Base-by-base conservation (phyloP, 2,888 invertebrate species). In the Doris montereyensis region DNA sequence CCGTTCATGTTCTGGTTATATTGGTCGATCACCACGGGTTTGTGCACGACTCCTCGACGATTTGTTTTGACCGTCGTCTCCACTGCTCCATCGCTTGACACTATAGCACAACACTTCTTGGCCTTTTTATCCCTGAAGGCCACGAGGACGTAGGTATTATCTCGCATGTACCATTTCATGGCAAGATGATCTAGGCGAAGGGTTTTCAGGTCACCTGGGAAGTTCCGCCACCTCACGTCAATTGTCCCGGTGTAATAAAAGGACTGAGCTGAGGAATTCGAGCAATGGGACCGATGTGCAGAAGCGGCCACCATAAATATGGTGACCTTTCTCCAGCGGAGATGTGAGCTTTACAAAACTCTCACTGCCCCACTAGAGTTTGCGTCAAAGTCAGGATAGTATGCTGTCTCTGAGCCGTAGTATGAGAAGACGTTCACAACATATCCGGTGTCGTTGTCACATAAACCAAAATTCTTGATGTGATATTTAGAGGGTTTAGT, bases 401-500 rank as follows among this genome's bases (percentile, higher is more conserved):
- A 71, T 3, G 13, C n/a, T 10, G 71, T 71, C n/a, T 71, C 21
- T 4, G 21, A 5, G 3, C 71, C 41, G 24, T 35, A 71, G 24
- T 71, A 71, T n/a, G 24, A 35, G 41, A 35, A 35, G n/a, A 71
- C 8, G 72, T 72, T 52, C n/a, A 52, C 24, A 21, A 52, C n/a
- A 34, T 70, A 70, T 13, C 72, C 72, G 5, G 35, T 72, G 1
- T 41, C 28, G 24, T 34, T 72, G 72, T 72, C 52, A 17, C 72
- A 72, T 17, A 72, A 24, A 30, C 57, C 57, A 30, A 74, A 74
- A 58, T 17, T 17, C 60, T 73, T 74, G 35, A 70, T 70, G 32
- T 70, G 70, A 70, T 70, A 32, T n/a, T 70, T 70, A 32, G 70
- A 70, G 3, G 70, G 34, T n/a, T 70, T 32, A n/a, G 32, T 72